Conservation (phyloP, 2,888 invertebrate genomes). For the Cryptosula pallasiana region DNA sequence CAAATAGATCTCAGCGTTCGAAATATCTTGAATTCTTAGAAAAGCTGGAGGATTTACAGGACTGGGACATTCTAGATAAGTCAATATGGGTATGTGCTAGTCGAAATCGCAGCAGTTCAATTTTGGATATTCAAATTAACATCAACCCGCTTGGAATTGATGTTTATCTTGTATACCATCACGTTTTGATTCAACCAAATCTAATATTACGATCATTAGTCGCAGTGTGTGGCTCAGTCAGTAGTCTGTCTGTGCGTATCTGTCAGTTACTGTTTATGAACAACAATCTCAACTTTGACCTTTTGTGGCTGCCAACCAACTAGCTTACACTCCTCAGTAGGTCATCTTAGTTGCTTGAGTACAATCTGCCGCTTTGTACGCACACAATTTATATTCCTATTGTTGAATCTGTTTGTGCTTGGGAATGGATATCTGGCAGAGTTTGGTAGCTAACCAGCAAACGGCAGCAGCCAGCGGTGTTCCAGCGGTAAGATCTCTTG, state of each 20-base stretch:
- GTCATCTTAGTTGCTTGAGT: not conserved
- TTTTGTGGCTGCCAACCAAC: conserved; percentile 10
- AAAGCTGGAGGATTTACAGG: not conserved
- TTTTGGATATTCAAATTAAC: too few relatives aligned
- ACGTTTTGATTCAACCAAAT: too few relatives aligned
- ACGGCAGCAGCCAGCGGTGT: not conserved
- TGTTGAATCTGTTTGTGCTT: too few relatives aligned
- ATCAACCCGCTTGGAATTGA: too few relatives aligned
- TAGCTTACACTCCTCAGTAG: not conserved
- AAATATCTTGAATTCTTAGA: not conserved
- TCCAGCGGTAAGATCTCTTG: not conserved
- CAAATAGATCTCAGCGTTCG: not conserved
- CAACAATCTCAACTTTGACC: not conserved
- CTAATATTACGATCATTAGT: too few relatives aligned
- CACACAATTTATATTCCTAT: too few relatives aligned
- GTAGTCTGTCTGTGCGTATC: not conserved
- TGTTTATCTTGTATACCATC: too few relatives aligned
- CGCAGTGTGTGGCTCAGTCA: too few relatives aligned
- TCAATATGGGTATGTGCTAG: conserved; percentile 3
- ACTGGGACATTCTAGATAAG: conserved; percentile 9
- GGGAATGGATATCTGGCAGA: conserved; percentile 17
- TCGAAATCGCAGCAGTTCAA: too few relatives aligned
- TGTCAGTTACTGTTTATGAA: not conserved
- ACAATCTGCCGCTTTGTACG: too few relatives aligned
- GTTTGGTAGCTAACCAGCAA: not conserved